A percentile compares a stretch with the other conserved stretches of the same genome.
phyloP scores from a whole-genome alignment of 2,888 invertebrate species.

The Scaptomyza caliginosa region DNA sequence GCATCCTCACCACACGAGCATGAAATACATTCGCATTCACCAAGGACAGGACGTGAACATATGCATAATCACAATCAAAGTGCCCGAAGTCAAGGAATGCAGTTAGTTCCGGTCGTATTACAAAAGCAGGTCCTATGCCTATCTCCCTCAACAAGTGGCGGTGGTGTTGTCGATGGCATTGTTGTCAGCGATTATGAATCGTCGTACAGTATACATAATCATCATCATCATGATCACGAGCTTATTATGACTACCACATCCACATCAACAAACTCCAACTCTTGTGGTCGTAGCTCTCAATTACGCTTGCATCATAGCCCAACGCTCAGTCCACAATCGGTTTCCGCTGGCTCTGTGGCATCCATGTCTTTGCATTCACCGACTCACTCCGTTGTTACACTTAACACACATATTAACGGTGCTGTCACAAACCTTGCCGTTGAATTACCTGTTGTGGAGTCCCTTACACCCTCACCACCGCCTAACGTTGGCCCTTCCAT shows the following conservation, averaged over 20 bases:
- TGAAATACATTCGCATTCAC: constrained; percentile 87
- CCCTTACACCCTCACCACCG: constrained; percentile 85
- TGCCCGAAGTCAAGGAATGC: constrained; percentile 11
- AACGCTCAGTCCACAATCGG: constrained; percentile 87
- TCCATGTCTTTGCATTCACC: constrained; percentile 85
- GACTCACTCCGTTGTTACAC: constrained; percentile 45
- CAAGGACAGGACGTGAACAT: constrained; percentile 11
- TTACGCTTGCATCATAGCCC: constrained; percentile 86
- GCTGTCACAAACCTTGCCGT: constrained; percentile 84
- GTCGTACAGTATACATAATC: constrained; percentile 84
- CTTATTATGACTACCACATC: constrained; percentile 57
- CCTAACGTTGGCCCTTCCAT: constrained; percentile 49
- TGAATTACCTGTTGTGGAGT: constrained; percentile 84
- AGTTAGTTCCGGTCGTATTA: constrained; percentile 22
- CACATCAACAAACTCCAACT: constrained; percentile 45
- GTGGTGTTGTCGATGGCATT: constrained; percentile 36
- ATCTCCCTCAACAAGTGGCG: constrained; percentile 42
- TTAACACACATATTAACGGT: constrained; percentile 80
- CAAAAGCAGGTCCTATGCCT: constrained; percentile 67
- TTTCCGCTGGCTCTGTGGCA: constrained; percentile 84
- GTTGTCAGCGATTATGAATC: constrained; percentile 89
- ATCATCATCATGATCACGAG: constrained; percentile 43
- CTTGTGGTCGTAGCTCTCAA: constrained; percentile 76
- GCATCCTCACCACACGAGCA: constrained; percentile 85
- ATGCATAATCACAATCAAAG: constrained; percentile 18